A percentile compares a stretch with the other conserved stretches of the same genome.
These are phyloP conservation scores for Aleiodes leptofemur DNA, from an alignment of 2,888 invertebrate genomes.

Conservation along the genomic window DNA sequence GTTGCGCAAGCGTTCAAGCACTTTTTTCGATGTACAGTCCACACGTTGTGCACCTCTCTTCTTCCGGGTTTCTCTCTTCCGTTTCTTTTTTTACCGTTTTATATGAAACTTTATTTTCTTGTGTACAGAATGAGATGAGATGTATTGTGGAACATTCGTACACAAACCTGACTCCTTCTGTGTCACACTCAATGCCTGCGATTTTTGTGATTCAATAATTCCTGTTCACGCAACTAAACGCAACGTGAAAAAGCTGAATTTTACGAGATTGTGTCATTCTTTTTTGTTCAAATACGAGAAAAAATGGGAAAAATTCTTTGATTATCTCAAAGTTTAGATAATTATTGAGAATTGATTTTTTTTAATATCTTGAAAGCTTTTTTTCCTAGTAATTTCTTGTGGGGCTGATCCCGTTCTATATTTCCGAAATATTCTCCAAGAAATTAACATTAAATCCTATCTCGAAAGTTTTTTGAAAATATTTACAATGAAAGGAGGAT, in stretches of 20 bases:
- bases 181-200: not conserved
- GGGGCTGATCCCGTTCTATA: no score
- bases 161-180: not conserved
- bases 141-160: slow-evolving; percentile 1
- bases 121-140: not conserved
- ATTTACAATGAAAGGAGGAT: not conserved
- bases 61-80: slow-evolving; percentile 2
- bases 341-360: no score
- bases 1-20: slow-evolving; percentile 21
- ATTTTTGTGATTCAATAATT: slow-evolving; percentile 31
- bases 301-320: not conserved
- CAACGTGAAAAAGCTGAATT: slow-evolving; percentile 26
- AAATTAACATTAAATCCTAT: not conserved
- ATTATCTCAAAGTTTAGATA: no score
- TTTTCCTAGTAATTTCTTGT: no score
- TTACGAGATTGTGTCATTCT: not conserved
- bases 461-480: not conserved
- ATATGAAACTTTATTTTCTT: slow-evolving; percentile 2
- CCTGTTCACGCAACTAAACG: slow-evolving; percentile 43
- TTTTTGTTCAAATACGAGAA: no score
- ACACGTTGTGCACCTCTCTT: not conserved
- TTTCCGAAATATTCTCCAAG: no score
- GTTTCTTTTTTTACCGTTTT: not conserved
- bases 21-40: not conserved
- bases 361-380: no score